Evolutionary conservation across 37 sponge, comb jelly and placozoan species (phyloP).

Genomic region (Geodia barretti): DNA sequence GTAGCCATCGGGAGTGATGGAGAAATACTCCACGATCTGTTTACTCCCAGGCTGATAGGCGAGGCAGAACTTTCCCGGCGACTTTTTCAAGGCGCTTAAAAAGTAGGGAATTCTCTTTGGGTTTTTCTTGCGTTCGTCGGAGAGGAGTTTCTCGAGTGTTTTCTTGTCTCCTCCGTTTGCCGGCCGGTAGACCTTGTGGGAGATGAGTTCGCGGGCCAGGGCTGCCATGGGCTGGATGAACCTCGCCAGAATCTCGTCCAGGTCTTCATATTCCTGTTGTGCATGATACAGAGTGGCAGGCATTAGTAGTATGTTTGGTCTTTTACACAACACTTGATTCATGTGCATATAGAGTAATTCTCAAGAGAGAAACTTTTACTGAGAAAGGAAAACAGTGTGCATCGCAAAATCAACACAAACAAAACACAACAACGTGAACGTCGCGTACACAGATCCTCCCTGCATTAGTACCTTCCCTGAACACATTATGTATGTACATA

Average conservation of each 20-base stretch:
- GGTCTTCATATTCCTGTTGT: slow-evolving; percentile 91
- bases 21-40: slow-evolving; percentile 73
- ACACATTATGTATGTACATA: no score
- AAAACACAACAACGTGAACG: no score
- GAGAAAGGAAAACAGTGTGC: no score
- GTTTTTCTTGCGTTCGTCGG: slow-evolving; percentile 75
- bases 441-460: no score
- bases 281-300: no score
- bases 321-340: no score
- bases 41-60: slow-evolving; percentile 88
- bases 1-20: slow-evolving; percentile 84
- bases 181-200: slow-evolving; percentile 73
- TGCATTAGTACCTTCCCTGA: no score
- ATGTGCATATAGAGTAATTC: no score
- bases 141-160: slow-evolving; percentile 65
- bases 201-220: slow-evolving; percentile 71
- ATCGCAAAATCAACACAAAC: no score
- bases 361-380: no score
- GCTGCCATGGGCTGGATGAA: slow-evolving; percentile 91
- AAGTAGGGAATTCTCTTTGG: slow-evolving; percentile 94
- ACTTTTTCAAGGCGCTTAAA: slow-evolving; percentile 83
- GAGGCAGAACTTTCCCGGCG: slow-evolving; percentile 86
- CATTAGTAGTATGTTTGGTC: no score
- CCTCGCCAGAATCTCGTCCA: slow-evolving; percentile 98
- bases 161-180: slow-evolving; percentile 61